Evolutionary conservation across 2,113 vertebrate genomes (phyloP), one percentile per base, ranked within the genome.

Genomic region (Scopus umbretta): DNA sequence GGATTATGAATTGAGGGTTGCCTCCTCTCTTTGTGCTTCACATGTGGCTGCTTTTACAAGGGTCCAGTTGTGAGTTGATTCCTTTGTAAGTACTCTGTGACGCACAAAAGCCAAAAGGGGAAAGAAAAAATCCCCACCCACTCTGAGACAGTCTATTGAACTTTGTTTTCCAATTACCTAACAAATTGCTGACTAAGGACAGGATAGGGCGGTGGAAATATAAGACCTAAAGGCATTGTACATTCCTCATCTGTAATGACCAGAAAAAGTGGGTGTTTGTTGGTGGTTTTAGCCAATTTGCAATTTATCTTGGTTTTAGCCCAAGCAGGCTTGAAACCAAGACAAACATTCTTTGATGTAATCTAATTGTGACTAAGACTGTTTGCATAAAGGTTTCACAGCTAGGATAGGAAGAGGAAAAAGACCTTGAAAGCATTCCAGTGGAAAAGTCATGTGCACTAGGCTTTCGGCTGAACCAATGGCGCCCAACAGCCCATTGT

Each of bases 321-420:
- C 98, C 98, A 98, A 98, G 94, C 86, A 95, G 98, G 98, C 98
- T 94, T 72, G 80, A 88, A 90, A 97, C 98, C 97, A 98, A 98
- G 97, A 98, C 94, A 98, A 98, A 98, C 95, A 98, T 83, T 68
- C 97, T 98, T 96, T 98, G 98, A 97, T 97, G 97, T 96, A 58
- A 95, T 96, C 95, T 88, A 88, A 80, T 85, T 91, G 81, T 97
- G 97, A 96, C 97, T 98, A 95, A 96, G 97, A 93, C 83, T 55
- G 45, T 94, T 92, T 92, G 87, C 95, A 90, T 88, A 91, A 91
- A 76, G 74, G 76, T 93, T 97, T 97, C 85, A n/a, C 94, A 85
- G 93, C 91, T 58, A 86, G 90, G 68, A 92, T 96, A 92, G 92
- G 94, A 94, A 87, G 92, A 93, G 95, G 82, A 91, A 94, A 96